phyloP scores from a whole-genome alignment of 2,797 vertebrate genomes.

The Thalassophryne amazonica region DNA sequence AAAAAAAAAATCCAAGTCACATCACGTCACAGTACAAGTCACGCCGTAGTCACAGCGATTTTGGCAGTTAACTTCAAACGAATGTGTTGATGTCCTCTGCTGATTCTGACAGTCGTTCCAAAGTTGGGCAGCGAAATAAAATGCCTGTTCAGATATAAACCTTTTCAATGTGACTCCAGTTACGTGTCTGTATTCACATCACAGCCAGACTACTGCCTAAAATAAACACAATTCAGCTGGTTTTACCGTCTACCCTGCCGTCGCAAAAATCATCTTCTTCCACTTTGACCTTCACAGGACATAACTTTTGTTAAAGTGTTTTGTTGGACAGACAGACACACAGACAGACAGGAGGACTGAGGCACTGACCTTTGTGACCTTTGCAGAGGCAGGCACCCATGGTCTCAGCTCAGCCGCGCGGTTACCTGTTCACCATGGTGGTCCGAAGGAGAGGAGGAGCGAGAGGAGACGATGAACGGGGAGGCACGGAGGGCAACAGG shows the following conservation, averaged over 20 bases:
- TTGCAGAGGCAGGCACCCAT: slow-evolving; percentile 84
- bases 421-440: slow-evolving; percentile 82
- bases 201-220: too few relatives aligned
- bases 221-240: too few relatives aligned
- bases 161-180: too few relatives aligned
- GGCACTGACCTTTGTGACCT: slow-evolving; percentile 84
- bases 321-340: neutral
- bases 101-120: slow-evolving; percentile 23
- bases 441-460: slow-evolving; percentile 28
- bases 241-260: too few relatives aligned
- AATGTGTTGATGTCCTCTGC: slow-evolving; percentile 13
- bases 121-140: neutral
- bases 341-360: slow-evolving; percentile 19
- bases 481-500: slow-evolving; percentile 3
- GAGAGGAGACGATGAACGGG: slow-evolving; percentile 10
- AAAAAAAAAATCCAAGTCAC: too few relatives aligned
- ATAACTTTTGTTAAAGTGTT: too few relatives aligned
- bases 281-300: too few relatives aligned
- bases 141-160: too few relatives aligned
- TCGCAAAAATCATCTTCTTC: too few relatives aligned
- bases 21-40: slow-evolving; percentile 43
- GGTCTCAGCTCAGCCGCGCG: slow-evolving; percentile 52
- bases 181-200: too few relatives aligned
- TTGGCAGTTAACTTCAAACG: too few relatives aligned
- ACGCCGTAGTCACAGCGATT: too few relatives aligned